These are phyloP conservation scores for Microtus ochrogaster DNA, from an alignment of 2,113 vertebrate species.

Conservation along the genomic window DNA sequence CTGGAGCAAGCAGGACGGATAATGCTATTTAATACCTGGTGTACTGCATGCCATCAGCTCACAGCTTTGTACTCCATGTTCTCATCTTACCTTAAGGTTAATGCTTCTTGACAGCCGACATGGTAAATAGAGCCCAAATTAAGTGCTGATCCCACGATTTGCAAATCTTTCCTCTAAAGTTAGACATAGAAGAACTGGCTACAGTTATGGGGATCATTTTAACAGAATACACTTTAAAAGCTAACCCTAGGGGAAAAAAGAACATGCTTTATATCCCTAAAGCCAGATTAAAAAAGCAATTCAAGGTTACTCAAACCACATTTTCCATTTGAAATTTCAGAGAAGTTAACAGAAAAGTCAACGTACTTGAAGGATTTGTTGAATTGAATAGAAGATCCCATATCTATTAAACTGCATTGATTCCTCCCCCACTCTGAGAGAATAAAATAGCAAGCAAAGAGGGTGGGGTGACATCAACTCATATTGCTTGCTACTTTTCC, in stretches of 20 bases:
- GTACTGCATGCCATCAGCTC: slow-evolving; percentile 84
- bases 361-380: slow-evolving; percentile 41
- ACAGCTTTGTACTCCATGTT: slow-evolving; percentile 84
- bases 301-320: slow-evolving; percentile 64
- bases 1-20: slow-evolving; percentile 88
- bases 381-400: slow-evolving; percentile 64
- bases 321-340: slow-evolving; percentile 65
- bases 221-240: slow-evolving; percentile 58
- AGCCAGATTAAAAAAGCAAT: slow-evolving; percentile 67
- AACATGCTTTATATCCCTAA: slow-evolving; percentile 48
- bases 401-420: slow-evolving; percentile 12
- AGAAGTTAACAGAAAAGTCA: slow-evolving; percentile 72
- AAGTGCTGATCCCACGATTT: slow-evolving; percentile 82
- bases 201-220: slow-evolving; percentile 76
- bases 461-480: too few relatives aligned
- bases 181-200: slow-evolving; percentile 53
- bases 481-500: slow-evolving; percentile 41
- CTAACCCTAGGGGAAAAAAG: slow-evolving; percentile 35
- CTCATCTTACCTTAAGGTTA: slow-evolving; percentile 89
- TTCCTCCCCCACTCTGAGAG: not conserved
- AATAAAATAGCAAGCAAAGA: not conserved
- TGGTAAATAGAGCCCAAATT: slow-evolving; percentile 87
- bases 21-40: slow-evolving; percentile 91
- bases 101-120: slow-evolving; percentile 87
- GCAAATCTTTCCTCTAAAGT: slow-evolving; percentile 83